A percentile compares a stretch with the other conserved stretches of the same genome.
Evolutionary conservation across 2,888 invertebrate species (phyloP).

Genomic region (Tenthredo scrophulariae): DNA sequence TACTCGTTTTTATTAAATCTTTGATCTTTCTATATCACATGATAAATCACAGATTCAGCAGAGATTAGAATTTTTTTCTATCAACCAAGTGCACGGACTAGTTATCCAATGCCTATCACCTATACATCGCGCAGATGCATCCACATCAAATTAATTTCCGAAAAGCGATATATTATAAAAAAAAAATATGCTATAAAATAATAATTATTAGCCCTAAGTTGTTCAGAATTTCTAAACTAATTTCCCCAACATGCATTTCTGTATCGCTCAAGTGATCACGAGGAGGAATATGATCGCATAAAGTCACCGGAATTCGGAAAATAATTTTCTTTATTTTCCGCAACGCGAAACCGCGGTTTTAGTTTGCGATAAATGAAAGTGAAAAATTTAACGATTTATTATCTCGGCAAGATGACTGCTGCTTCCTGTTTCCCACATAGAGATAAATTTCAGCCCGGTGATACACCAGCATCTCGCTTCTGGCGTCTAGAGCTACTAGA

Average conservation of each 20-base stretch:
- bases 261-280: neutral
- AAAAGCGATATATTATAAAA: too few species aligned
- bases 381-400: neutral
- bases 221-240: too few species aligned
- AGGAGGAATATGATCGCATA: neutral
- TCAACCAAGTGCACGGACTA: neutral
- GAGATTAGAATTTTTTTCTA: neutral
- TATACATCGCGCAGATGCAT: too few species aligned
- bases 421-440: constrained; percentile 4
- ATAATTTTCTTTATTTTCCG: neutral
- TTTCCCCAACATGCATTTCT: too few species aligned
- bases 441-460: neutral
- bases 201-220: too few species aligned
- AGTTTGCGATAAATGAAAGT: neutral
- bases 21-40: neutral
- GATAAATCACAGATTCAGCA: neutral
- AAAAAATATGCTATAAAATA: too few species aligned
- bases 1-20: neutral
- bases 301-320: neutral
- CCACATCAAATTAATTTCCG: too few species aligned
- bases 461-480: neutral
- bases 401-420: neutral
- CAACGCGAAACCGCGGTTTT: neutral
- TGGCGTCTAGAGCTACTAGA: neutral
- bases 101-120: neutral